phyloP scores from a whole-genome alignment of 2,888 invertebrate genomes.

The Cryptophagus acutangulus region DNA sequence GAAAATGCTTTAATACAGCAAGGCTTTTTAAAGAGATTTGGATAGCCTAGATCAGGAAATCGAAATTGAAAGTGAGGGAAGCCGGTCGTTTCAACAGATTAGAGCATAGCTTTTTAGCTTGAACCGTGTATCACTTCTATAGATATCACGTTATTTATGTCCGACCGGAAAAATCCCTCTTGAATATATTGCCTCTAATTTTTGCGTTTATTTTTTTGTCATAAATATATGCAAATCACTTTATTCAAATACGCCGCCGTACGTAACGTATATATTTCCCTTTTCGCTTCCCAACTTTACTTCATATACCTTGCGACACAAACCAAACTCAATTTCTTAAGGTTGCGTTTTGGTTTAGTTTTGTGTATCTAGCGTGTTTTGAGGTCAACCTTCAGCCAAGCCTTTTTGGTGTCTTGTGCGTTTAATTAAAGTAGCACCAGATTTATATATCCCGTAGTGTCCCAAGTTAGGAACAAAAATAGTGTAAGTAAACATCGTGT shows the following conservation, averaged over 20 bases:
- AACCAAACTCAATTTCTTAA: conserved; percentile 7
- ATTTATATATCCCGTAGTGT: too few species aligned
- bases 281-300: too few species aligned
- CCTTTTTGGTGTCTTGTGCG: conserved; percentile 5
- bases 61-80: conserved; percentile 36
- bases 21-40: conserved; percentile 29
- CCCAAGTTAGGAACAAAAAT: too few species aligned
- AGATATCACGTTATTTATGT: conserved; percentile 27
- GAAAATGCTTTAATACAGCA: conserved; percentile 24
- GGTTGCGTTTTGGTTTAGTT: conserved; percentile 5
- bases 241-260: too few species aligned
- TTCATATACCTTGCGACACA: too few species aligned
- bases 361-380: conserved; percentile 4
- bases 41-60: conserved; percentile 29
- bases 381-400: conserved; percentile 6
- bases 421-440: conserved; percentile 5
- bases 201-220: too few species aligned
- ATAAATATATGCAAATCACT: too few species aligned
- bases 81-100: conserved; percentile 32
- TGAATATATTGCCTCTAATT: too few species aligned
- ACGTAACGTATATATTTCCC: too few species aligned
- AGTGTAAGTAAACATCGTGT: too few species aligned
- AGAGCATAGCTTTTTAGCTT: conserved; percentile 24
- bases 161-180: conserved; percentile 11
- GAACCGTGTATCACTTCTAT: conserved; percentile 14